Evolutionary conservation across 2,888 invertebrate species (phyloP).

Genomic region (Nipponacmea schrenckii): DNA sequence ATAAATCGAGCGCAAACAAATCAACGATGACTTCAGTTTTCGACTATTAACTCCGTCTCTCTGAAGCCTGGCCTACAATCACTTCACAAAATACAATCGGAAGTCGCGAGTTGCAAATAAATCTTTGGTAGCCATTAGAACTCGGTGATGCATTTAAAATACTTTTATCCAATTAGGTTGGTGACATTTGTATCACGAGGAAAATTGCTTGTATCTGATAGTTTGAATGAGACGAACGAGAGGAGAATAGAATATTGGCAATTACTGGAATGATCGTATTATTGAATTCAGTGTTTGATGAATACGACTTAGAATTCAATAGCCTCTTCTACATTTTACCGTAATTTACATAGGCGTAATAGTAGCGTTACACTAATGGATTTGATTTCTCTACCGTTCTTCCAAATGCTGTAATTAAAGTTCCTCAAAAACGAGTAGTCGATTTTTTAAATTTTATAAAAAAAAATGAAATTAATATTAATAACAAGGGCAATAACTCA

Average conservation of each 20-base stretch:
- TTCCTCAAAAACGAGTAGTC: too few relatives aligned
- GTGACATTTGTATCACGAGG: constrained; percentile 22
- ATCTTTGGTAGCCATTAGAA: constrained; percentile 16
- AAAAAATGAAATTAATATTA: too few relatives aligned
- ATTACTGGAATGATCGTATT: constrained; percentile 8
- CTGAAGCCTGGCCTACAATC: constrained; percentile 22
- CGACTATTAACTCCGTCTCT: constrained; percentile 16
- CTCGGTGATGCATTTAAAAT: constrained; percentile 26
- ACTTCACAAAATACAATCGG: constrained; percentile 20
- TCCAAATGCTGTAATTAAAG: too few relatives aligned
- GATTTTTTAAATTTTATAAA: too few relatives aligned
- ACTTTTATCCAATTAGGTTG: constrained; percentile 28
- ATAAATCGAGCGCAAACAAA: constrained; percentile 23
- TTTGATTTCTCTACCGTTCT: too few relatives aligned
- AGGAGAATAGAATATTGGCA: constrained; percentile 14
- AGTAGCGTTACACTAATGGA: too few relatives aligned
- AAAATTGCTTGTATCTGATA: constrained; percentile 17
- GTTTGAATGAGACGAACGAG: constrained; percentile 8
- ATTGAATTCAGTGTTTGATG: too few relatives aligned
- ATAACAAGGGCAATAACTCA: too few relatives aligned
- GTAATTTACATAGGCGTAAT: too few relatives aligned
- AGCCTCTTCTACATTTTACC: too few relatives aligned
- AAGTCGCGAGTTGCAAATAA: constrained; percentile 19
- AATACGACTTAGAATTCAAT: too few relatives aligned
- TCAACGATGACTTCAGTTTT: constrained; percentile 11